phyloP scores from a whole-genome alignment of 2,888 invertebrate species.

The Napeogenes inachia region DNA sequence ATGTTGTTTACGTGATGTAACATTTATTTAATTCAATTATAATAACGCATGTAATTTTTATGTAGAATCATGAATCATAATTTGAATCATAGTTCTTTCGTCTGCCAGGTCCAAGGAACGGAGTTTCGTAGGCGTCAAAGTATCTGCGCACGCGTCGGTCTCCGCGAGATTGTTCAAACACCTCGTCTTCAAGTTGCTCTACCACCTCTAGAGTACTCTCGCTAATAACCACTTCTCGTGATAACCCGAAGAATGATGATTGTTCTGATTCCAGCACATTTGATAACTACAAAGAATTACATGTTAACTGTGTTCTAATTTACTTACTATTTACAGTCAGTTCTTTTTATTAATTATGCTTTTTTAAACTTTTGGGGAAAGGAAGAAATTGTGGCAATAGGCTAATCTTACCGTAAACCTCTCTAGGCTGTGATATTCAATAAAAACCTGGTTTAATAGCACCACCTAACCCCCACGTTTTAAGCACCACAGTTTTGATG shows the following conservation, averaged over 20 bases:
- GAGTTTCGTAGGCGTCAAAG: slow-evolving; percentile 54
- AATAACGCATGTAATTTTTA: too few relatives aligned
- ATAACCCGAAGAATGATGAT: slow-evolving; percentile 54
- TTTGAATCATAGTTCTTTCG: slow-evolving; percentile 18
- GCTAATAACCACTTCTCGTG: slow-evolving; percentile 46
- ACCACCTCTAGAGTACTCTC: slow-evolving; percentile 45
- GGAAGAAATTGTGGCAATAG: neutral
- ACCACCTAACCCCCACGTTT: neutral
- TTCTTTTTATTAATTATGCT: too few relatives aligned
- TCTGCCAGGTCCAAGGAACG: slow-evolving; percentile 40
- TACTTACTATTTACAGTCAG: too few relatives aligned
- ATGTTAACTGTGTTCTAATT: too few relatives aligned
- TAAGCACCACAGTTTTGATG: neutral
- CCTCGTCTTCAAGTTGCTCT: slow-evolving; percentile 42
- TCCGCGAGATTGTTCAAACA: slow-evolving; percentile 41
- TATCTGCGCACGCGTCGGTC: slow-evolving; percentile 57
- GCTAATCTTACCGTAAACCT: neutral
- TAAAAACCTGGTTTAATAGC: neutral
- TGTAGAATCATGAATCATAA: slow-evolving; percentile 8
- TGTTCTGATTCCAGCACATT: slow-evolving; percentile 51
- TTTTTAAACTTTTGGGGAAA: slow-evolving; percentile 7
- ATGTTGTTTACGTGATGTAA: too few relatives aligned
- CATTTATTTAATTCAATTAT: too few relatives aligned
- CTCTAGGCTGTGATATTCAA: neutral
- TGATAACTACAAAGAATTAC: slow-evolving; percentile 36